phyloP scores from a whole-genome alignment of 2,797 vertebrate species.

The Pseudopleuronectes americanus region DNA sequence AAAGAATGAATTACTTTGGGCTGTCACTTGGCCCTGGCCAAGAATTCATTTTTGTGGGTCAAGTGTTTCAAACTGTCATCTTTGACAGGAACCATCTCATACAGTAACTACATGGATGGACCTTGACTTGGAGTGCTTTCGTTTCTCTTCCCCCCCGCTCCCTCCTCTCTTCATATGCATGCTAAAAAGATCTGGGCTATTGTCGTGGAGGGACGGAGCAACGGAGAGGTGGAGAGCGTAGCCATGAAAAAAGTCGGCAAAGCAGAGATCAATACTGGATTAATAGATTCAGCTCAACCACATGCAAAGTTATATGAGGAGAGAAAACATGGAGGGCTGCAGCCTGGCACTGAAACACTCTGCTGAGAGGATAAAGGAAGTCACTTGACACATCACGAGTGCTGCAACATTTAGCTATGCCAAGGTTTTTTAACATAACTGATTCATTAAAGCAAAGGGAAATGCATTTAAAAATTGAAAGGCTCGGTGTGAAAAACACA shows the following conservation, averaged over 20 bases:
- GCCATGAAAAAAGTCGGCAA: constrained; percentile 42
- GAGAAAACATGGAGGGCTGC: constrained; percentile 35
- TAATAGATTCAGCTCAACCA: constrained; percentile 61
- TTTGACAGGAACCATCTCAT: constrained; percentile 84
- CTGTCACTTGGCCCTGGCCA: constrained; percentile 82
- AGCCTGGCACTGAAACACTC: constrained; percentile 7
- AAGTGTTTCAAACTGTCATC: constrained; percentile 86
- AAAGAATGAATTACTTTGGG: constrained; percentile 83
- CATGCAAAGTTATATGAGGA: constrained; percentile 54
- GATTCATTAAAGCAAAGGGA: constrained; percentile 75
- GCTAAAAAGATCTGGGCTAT: constrained; percentile 67
- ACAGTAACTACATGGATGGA: constrained; percentile 82
- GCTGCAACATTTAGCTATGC: constrained; percentile 60
- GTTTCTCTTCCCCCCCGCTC: background rate
- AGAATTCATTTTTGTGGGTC: constrained; percentile 86
- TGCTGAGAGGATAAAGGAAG: constrained; percentile 30
- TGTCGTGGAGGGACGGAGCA: constrained; percentile 46
- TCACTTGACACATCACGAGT: constrained; percentile 40
- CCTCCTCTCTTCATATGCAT: constrained; percentile 66
- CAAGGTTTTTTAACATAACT: constrained; percentile 73
- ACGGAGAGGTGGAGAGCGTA: constrained; percentile 58
- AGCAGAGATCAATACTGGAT: constrained; percentile 67
- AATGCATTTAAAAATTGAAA: constrained; percentile 80
- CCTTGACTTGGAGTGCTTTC: constrained; percentile 77
- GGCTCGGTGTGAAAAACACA: constrained; percentile 68